Evolutionary conservation across 2,113 vertebrate genomes (phyloP).

Genomic region (Electrona antarctica): DNA sequence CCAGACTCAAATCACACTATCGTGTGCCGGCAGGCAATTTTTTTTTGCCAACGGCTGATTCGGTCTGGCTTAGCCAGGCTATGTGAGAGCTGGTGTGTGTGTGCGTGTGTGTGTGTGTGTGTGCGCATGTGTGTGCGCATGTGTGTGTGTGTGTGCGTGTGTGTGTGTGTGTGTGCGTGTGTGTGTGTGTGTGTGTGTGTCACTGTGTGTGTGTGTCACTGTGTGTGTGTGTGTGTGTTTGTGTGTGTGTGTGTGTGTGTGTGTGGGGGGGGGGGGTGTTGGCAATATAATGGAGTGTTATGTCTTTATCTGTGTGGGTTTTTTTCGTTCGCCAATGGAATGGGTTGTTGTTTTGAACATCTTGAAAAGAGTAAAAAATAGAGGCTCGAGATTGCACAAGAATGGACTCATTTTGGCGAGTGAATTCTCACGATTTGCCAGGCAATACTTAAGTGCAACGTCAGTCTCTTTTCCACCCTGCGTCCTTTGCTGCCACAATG

Average conservation of each 20-base stretch:
- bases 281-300: constrained; percentile 41
- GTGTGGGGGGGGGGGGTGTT: constrained; percentile 26
- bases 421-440: constrained; percentile 48
- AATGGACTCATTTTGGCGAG: constrained; percentile 37
- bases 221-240: neutral
- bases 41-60: no score
- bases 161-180: no score
- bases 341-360: constrained; percentile 55
- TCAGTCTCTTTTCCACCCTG: constrained; percentile 40
- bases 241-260: constrained; percentile 2
- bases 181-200: no score
- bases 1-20: no score
- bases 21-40: no score
- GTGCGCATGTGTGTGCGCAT: no score
- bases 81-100: constrained; percentile 40
- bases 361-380: constrained; percentile 50
- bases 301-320: constrained; percentile 47
- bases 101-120: no score
- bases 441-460: constrained; percentile 40
- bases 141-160: no score
- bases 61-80: no score
- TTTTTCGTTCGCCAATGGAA: constrained; percentile 40
- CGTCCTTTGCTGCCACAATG: constrained; percentile 26
- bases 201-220: no score
- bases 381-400: constrained; percentile 1